These are phyloP conservation scores for Planococcus citri DNA, from an alignment of 1,140 invertebrate genomes.

Conservation along the genomic window DNA sequence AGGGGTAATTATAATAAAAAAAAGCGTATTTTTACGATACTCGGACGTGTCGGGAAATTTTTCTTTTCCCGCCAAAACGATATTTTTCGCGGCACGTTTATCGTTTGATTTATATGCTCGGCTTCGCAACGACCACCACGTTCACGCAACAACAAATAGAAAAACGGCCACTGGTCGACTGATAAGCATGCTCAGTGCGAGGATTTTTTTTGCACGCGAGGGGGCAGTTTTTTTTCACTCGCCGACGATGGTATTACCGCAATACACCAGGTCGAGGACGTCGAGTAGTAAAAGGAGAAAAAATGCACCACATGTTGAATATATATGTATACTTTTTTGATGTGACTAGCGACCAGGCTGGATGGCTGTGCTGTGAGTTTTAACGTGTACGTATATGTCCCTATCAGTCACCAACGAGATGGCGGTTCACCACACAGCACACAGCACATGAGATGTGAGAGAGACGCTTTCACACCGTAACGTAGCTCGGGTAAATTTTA, in stretches of 20 bases:
- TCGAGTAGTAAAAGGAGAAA: not conserved
- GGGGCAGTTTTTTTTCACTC: not conserved
- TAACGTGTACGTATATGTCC: not conserved
- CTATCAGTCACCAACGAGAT: not conserved
- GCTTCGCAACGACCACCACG: too few species aligned
- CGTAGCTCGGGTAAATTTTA: slow-evolving; percentile 7
- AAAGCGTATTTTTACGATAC: too few species aligned
- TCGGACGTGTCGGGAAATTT: too few species aligned
- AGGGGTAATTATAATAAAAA: too few species aligned
- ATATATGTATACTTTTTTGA: too few species aligned
- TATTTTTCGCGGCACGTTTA: slow-evolving; percentile 10
- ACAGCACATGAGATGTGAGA: too few species aligned
- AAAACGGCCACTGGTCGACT: not conserved
- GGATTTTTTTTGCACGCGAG: slow-evolving; percentile 9
- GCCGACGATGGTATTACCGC: not conserved
- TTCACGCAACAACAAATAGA: too few species aligned
- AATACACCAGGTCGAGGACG: not conserved
- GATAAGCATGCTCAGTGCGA: slow-evolving; percentile 7
- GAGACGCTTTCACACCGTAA: slow-evolving; percentile 5
- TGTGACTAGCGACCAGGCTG: too few species aligned
- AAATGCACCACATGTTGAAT: slow-evolving; percentile 2
- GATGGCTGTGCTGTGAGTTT: too few species aligned
- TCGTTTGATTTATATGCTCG: slow-evolving; percentile 9
- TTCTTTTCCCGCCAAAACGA: slow-evolving; percentile 17
- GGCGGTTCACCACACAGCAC: not conserved